Evolutionary conservation across 2,888 invertebrate species (phyloP).

Genomic region (Leptura quadrifasciata): DNA sequence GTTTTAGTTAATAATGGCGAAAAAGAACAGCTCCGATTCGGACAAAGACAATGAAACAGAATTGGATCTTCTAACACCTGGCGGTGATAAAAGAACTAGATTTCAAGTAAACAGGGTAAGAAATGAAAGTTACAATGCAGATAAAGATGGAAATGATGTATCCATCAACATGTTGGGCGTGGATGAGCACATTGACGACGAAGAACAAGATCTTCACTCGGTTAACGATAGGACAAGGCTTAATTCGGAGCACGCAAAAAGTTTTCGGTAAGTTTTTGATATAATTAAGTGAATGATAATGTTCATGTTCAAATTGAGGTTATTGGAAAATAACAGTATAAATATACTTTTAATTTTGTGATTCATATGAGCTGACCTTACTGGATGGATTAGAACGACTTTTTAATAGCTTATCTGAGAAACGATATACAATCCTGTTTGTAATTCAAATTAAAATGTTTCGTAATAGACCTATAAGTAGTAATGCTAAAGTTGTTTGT

Average conservation of each 20-base stretch:
- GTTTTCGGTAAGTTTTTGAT: constrained; percentile 79
- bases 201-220: constrained; percentile 74
- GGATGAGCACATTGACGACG: constrained; percentile 60
- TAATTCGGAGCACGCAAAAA: constrained; percentile 81
- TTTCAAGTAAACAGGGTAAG: constrained; percentile 80
- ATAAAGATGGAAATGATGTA: constrained; percentile 39
- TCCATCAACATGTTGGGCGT: constrained; percentile 49
- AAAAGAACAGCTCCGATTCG: neutral
- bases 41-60: constrained; percentile 52
- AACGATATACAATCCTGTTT: too few species aligned
- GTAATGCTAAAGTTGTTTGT: too few species aligned
- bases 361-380: neutral
- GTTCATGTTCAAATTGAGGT: too few species aligned
- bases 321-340: too few species aligned
- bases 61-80: constrained; percentile 61
- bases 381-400: too few species aligned
- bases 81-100: constrained; percentile 74
- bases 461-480: too few species aligned
- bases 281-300: neutral
- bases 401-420: too few species aligned
- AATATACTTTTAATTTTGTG: too few species aligned
- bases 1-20: constrained; percentile 30
- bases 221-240: constrained; percentile 73
- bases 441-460: too few species aligned
- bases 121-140: constrained; percentile 72